Evolutionary conservation across 2,888 invertebrate species (phyloP).

Genomic region (Agriopis aurantiaria): DNA sequence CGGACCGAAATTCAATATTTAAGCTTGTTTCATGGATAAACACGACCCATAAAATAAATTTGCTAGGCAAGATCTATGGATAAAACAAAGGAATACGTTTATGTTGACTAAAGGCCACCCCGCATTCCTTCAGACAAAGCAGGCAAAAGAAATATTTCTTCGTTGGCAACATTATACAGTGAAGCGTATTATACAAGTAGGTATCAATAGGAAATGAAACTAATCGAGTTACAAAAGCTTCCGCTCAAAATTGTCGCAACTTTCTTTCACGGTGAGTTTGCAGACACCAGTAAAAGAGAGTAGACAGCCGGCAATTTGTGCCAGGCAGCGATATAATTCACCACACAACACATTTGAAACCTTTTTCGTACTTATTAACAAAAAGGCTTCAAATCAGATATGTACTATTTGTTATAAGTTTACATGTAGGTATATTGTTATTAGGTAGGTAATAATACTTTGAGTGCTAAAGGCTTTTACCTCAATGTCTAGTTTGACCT

Average conservation of each 20-base stretch:
- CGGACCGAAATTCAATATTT: too few species aligned
- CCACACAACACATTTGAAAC: too few species aligned
- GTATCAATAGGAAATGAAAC: conserved; percentile 51
- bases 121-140: conserved; percentile 29
- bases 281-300: conserved; percentile 24
- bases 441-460: neutral
- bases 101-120: neutral
- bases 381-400: too few species aligned
- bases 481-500: too few species aligned
- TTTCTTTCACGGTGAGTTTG: conserved; percentile 29
- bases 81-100: too few species aligned
- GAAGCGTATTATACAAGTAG: conserved; percentile 46
- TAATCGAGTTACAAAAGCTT: conserved; percentile 39
- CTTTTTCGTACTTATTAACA: neutral
- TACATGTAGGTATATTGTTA: too few species aligned
- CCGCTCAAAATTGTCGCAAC: conserved; percentile 26
- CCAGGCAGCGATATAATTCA: neutral
- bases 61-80: too few species aligned
- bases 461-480: too few species aligned
- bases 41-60: too few species aligned
- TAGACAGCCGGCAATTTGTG: conserved; percentile 13
- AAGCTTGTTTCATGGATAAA: too few species aligned
- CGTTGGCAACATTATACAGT: conserved; percentile 46
- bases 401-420: too few species aligned
- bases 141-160: conserved; percentile 42